These are phyloP conservation scores for Sturnira hondurensis DNA, from an alignment of 2,113 vertebrate species.

Conservation along the genomic window DNA sequence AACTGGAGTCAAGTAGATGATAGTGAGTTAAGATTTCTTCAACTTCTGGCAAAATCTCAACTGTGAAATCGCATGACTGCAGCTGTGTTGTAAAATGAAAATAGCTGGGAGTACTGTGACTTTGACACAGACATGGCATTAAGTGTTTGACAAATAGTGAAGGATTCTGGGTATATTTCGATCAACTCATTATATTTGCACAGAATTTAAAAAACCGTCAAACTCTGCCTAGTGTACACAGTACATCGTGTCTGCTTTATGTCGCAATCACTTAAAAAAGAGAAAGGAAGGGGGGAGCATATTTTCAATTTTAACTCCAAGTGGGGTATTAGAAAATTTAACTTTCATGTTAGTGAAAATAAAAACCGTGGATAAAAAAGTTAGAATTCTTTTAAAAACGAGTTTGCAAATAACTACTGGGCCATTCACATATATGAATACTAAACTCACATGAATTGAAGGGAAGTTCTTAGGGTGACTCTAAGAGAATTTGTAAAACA, in stretches of 20 bases:
- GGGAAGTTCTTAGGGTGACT: not conserved
- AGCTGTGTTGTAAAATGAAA: not conserved
- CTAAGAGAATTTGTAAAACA: not conserved
- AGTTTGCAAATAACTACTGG: not conserved
- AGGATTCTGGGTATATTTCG: not conserved
- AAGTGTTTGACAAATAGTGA: not conserved
- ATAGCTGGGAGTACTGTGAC: not conserved
- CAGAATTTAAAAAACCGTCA: not conserved
- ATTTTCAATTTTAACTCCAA: not conserved
- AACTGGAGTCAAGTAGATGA: not conserved
- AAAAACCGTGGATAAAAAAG: not conserved
- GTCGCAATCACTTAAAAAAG: constrained; percentile 12
- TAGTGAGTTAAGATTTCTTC: not conserved
- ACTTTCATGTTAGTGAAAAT: not conserved
- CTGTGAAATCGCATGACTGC: not conserved
- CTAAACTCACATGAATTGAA: not conserved
- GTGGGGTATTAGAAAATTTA: not conserved
- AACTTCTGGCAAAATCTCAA: not conserved
- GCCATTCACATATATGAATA: not conserved
- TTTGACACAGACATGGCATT: not conserved
- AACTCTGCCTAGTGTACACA: not conserved
- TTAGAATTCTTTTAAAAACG: not conserved
- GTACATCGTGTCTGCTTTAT: not conserved
- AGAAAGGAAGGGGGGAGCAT: not conserved
- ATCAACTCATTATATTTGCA: not conserved